These are phyloP conservation scores for Gouania willdenowi DNA, from an alignment of 2,797 vertebrate species.

Conservation along the genomic window DNA sequence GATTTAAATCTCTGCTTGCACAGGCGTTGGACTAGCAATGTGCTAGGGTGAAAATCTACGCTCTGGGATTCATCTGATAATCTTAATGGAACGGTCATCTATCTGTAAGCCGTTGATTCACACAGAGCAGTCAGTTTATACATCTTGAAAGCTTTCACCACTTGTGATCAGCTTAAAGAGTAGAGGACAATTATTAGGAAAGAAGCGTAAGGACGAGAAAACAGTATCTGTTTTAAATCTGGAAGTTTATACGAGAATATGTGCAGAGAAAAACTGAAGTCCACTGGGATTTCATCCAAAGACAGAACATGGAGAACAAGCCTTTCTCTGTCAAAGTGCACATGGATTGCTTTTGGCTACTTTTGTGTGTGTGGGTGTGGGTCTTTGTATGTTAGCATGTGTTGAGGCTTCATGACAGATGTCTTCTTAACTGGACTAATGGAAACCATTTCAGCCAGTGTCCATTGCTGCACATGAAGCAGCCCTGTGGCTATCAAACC, in stretches of 20 bases:
- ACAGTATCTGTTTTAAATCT: constrained; percentile 26
- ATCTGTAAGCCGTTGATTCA: constrained; percentile 54
- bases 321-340: constrained; percentile 16
- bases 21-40: constrained; percentile 17
- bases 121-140: constrained; percentile 39
- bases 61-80: constrained; percentile 58
- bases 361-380: constrained; percentile 14
- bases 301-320: constrained; percentile 29
- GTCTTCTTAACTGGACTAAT: constrained; percentile 66
- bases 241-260: constrained; percentile 2
- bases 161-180: constrained; percentile 61
- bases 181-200: constrained; percentile 26
- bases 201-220: constrained; percentile 22
- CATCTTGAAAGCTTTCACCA: constrained; percentile 57
- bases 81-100: constrained; percentile 72
- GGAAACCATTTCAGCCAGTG: constrained; percentile 45
- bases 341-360: constrained; percentile 40
- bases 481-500: constrained; percentile 19
- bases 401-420: constrained; percentile 49
- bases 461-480: constrained; percentile 15
- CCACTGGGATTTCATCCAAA: constrained; percentile 31
- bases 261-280: constrained; percentile 26
- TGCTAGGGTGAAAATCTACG: constrained; percentile 51
- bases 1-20: constrained; percentile 57
- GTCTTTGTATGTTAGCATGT: constrained; percentile 4